Base-by-base conservation (phyloP, 2,888 invertebrate genomes). In the Temnothorax ravouxi region DNA sequence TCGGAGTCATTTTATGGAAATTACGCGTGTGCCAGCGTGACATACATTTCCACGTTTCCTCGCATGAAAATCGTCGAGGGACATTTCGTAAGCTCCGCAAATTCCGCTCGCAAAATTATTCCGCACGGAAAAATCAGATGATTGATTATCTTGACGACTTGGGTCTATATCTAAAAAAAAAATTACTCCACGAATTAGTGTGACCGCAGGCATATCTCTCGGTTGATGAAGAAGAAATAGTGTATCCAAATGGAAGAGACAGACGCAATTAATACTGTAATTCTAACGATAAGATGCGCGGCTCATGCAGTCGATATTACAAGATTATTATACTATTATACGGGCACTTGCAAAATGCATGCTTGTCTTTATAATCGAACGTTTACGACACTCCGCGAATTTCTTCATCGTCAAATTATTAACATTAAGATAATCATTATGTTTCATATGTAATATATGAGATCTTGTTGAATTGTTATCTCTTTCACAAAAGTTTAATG, bases 1-100 rank as follows among this genome's bases (percentile, higher is more conserved):
- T 59, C 62, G 79, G 61, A 61, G 52, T 82, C 56, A 21, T 47
- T 41, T 72, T 74, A 77, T n/a, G 79, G 44, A 72, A 54, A 59
- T 59, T 41, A 25, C 52, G 34, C 8, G 15, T 34, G 34, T 54
- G 25, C 1, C 34, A 56, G 56, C 25, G 59, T 74, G 74, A 54
- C 29, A 44, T 29, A 34, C 44, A 50, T 67, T 18, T 76, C 41
- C 21, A 21, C 44, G 29, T 71, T 52, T 54, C 61, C n/a, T 56
- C 66, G 21, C 21, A 62, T 54, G n/a, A 67, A 25, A 54, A 38
- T 18, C 6, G 21, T 41, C n/a, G 29, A 6, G 11, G 15, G 18
- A 25, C 21, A 25, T 76, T 66, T 76, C 18, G 6, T 15, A 41
- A 54, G 8, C 0, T 44, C 6, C 6, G 29, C 8, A 13, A 44